phyloP scores from a whole-genome alignment of 2,113 vertebrate genomes.

The Bujurquina vittata region DNA sequence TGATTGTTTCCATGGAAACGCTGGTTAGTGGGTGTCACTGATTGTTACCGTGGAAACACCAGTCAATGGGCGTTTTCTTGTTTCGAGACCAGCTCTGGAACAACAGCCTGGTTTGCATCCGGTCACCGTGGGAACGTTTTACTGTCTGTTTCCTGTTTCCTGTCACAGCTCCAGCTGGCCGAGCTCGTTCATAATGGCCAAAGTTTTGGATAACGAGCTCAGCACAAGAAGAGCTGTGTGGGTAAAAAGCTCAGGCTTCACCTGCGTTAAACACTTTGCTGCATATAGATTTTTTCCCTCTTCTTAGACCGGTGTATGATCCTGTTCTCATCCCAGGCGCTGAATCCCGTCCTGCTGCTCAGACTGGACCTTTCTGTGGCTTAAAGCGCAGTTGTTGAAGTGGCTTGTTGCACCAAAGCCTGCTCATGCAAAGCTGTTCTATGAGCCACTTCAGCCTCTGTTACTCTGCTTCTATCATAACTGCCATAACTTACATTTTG shows the following conservation, averaged over 20 bases:
- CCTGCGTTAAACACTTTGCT: neutral
- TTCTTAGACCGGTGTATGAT: too few relatives aligned
- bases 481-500: neutral
- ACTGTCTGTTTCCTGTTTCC: neutral
- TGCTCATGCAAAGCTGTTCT: too few relatives aligned
- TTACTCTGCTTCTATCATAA: neutral
- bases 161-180: too few relatives aligned
- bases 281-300: neutral
- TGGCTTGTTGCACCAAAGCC: too few relatives aligned
- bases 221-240: neutral
- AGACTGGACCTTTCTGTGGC: neutral
- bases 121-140: neutral
- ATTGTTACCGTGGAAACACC: constrained; percentile 7
- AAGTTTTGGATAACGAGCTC: neutral
- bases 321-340: neutral
- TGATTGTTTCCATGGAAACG: neutral
- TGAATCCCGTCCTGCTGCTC: neutral
- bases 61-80: constrained; percentile 7
- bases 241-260: neutral
- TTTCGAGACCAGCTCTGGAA: neutral
- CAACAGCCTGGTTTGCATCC: too few relatives aligned
- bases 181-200: neutral
- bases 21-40: constrained; percentile 2
- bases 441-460: rapidly evolving
- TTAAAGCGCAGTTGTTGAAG: neutral